Evolutionary conservation across 2,888 invertebrate species (phyloP).

Genomic region (Drosophila testacea): DNA sequence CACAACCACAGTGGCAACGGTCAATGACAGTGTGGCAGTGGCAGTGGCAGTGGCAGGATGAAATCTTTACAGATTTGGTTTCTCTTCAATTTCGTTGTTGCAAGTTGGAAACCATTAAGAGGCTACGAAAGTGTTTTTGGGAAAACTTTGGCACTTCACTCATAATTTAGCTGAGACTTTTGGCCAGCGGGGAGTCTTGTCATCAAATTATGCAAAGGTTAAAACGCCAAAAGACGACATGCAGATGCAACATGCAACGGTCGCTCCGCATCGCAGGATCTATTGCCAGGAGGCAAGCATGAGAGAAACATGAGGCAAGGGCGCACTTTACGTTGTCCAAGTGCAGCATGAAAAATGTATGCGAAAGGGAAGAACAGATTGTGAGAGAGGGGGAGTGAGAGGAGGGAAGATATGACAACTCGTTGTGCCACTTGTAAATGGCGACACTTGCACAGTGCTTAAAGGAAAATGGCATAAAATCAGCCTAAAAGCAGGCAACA

Average conservation of each 20-base stretch:
- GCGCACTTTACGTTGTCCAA: constrained; percentile 15
- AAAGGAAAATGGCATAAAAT: constrained; percentile 60
- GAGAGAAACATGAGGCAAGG: constrained; percentile 1
- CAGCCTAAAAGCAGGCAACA: constrained; percentile 59
- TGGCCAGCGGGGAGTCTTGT: constrained; percentile 16
- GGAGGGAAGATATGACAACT: constrained; percentile 25
- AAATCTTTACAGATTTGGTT: background rate
- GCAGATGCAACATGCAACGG: constrained; percentile 36
- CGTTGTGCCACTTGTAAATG: constrained; percentile 46
- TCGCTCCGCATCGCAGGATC: constrained; percentile 21
- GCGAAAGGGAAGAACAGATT: constrained; percentile 5
- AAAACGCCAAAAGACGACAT: constrained; percentile 45
- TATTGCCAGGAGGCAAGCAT: constrained; percentile 9
- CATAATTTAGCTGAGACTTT: constrained; percentile 38
- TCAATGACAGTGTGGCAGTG: constrained; percentile 11
- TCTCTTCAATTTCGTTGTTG: constrained; percentile 9
- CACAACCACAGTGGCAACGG: constrained; percentile 5
- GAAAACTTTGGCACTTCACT: constrained; percentile 31
- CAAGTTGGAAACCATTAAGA: constrained; percentile 29
- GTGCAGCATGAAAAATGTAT: constrained; percentile 51
- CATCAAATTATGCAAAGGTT: constrained; percentile 68
- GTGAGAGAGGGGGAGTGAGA: background rate
- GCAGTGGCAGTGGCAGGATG: constrained; percentile 1
- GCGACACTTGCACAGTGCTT: constrained; percentile 50
- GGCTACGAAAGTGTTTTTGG: constrained; percentile 19